Conservation (phyloP, 2,888 invertebrate species). For the Sclerodermus sp. region DNA sequence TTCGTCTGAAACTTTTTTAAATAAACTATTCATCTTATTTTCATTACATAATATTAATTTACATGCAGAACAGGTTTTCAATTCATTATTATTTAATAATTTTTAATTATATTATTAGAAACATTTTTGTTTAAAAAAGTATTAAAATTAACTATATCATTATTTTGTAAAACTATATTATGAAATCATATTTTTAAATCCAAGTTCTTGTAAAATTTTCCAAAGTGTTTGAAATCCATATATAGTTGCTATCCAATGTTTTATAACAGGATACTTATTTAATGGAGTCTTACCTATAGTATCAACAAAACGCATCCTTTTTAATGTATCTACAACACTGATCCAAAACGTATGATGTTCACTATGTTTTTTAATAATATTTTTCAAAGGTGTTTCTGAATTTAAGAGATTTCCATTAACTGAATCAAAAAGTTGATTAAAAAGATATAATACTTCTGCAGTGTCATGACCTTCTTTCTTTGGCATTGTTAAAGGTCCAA, state of each 20-base stretch:
- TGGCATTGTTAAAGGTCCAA: slow-evolving; percentile 11
- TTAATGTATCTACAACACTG: neutral
- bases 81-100: neutral
- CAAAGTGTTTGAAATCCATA: slow-evolving; percentile 8
- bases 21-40: no score
- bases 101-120: slow-evolving; percentile 7
- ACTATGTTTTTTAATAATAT: slow-evolving; percentile 7
- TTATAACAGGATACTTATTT: neutral
- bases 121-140: slow-evolving; percentile 8
- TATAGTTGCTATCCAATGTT: slow-evolving; percentile 10
- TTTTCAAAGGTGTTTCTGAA: slow-evolving; percentile 5
- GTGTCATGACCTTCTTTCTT: slow-evolving; percentile 9
- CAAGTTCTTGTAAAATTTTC: neutral
- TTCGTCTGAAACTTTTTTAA: no score
- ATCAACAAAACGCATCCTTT: slow-evolving; percentile 9
- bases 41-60: no score
- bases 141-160: slow-evolving; percentile 10
- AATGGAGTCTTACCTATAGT: neutral
- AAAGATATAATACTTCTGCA: slow-evolving; percentile 10
- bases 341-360: slow-evolving; percentile 8
- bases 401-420: slow-evolving; percentile 8
- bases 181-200: slow-evolving; percentile 3
- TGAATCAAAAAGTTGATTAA: slow-evolving; percentile 9
- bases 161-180: slow-evolving; percentile 1
- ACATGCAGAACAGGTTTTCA: no score